Percentiles rank a stretch among this genome's conserved stretches.
Conservation (phyloP, 37 sponge, comb jelly and placozoan species). For the Axinella damicornis region DNA sequence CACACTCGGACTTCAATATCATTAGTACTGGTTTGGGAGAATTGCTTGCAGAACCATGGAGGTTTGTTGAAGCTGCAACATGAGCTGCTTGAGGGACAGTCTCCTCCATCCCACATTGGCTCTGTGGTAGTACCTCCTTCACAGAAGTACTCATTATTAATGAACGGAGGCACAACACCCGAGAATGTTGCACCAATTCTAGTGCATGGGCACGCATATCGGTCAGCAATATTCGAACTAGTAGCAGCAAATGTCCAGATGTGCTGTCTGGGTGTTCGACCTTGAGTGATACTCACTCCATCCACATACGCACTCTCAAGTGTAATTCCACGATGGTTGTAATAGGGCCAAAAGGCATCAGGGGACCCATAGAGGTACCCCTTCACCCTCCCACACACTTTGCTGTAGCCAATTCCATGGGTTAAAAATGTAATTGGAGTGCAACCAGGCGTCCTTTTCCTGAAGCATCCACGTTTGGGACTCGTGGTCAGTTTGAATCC, state of each 20-base stretch:
- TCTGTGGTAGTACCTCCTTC: slow-evolving; percentile 26
- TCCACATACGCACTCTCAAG: slow-evolving; percentile 22
- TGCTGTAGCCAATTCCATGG: background rate
- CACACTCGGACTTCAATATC: too few species aligned
- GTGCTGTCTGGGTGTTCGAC: slow-evolving; percentile 34
- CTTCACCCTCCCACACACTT: slow-evolving; percentile 37
- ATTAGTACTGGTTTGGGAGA: too few species aligned
- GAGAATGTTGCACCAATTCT: background rate
- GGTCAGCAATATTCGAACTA: background rate
- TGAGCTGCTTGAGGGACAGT: slow-evolving; percentile 15
- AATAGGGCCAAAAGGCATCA: slow-evolving; percentile 13
- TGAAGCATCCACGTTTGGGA: background rate
- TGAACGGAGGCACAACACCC: background rate
- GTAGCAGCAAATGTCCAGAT: slow-evolving; percentile 43
- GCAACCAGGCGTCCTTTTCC: background rate
- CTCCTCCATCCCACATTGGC: slow-evolving; percentile 53
- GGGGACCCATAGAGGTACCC: slow-evolving; percentile 19
- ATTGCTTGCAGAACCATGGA: too few species aligned
- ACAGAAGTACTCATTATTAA: slow-evolving; percentile 53
- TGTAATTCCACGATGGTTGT: background rate
- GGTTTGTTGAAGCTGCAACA: slow-evolving; percentile 23
- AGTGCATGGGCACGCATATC: slow-evolving; percentile 1
- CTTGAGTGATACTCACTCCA: slow-evolving; percentile 51
- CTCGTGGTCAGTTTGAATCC: background rate
- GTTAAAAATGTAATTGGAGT: background rate